phyloP scores from a whole-genome alignment of 2,888 invertebrate species.

The Limnephilus rhombicus region DNA sequence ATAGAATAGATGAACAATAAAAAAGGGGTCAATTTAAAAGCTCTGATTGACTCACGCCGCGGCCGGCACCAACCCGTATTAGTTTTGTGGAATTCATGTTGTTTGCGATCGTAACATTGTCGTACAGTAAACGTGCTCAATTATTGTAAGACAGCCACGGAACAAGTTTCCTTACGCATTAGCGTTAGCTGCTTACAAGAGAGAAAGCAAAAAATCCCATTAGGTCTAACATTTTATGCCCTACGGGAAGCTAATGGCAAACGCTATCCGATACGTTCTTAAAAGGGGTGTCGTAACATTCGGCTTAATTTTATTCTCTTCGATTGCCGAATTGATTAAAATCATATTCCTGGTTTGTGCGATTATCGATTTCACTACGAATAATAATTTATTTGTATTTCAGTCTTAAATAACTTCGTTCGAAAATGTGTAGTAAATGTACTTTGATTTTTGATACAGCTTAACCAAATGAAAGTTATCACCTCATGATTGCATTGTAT shows the following conservation, averaged over 20 bases:
- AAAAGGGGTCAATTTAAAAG: background rate
- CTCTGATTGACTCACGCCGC: background rate
- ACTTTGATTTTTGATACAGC: no score
- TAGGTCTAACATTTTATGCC: constrained; percentile 18
- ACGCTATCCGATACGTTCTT: background rate
- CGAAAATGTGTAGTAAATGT: no score
- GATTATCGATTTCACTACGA: background rate
- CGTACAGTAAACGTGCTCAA: background rate
- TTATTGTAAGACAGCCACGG: constrained; percentile 2
- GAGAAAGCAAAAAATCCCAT: background rate
- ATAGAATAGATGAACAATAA: background rate
- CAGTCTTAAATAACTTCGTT: no score
- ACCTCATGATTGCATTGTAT: no score
- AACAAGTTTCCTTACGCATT: background rate
- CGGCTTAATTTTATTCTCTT: background rate
- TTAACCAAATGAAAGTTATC: no score
- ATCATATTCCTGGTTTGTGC: background rate
- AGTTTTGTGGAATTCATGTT: background rate
- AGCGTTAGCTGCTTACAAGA: constrained; percentile 17
- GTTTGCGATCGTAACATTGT: background rate
- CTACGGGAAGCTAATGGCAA: constrained; percentile 26
- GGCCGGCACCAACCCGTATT: background rate
- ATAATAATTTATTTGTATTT: no score
- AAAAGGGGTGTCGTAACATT: background rate
- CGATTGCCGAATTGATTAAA: background rate